Conservation (phyloP, 2,113 vertebrate genomes). For the Sinocyclocheilus maitianheensis region DNA sequence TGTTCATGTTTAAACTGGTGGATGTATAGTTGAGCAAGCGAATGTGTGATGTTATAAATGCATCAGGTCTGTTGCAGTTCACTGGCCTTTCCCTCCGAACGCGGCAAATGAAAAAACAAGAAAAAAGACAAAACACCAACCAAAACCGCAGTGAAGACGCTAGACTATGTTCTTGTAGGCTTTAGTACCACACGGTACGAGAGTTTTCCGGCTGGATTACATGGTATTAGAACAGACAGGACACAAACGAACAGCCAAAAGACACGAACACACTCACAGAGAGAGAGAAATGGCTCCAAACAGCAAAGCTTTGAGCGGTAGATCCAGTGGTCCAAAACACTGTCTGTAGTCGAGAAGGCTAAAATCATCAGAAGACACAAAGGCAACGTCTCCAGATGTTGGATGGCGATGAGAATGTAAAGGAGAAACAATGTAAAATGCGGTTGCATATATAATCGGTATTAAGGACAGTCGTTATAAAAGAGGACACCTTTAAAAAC, state of each 20-base stretch:
- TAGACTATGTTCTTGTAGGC: not conserved
- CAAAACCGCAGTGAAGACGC: not conserved
- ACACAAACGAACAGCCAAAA: not conserved
- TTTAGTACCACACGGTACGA: not conserved
- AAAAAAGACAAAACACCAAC: not conserved
- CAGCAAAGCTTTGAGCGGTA: not conserved
- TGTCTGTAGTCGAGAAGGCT: slow-evolving; percentile 11
- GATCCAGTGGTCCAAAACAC: not conserved
- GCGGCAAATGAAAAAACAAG: not conserved
- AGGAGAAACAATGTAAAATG: slow-evolving; percentile 12
- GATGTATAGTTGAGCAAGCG: not conserved
- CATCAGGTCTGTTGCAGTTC: not conserved
- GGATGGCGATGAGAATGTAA: not conserved
- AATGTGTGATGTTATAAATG: not conserved
- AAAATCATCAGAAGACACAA: slow-evolving; percentile 28
- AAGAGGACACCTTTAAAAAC: slow-evolving; percentile 47
- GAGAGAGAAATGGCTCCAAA: not conserved
- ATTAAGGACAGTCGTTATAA: slow-evolving; percentile 62
- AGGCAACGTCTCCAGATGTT: slow-evolving; percentile 3
- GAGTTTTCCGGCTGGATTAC: not conserved
- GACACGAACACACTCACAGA: not conserved
- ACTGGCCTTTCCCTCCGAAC: not conserved
- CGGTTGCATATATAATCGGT: slow-evolving; percentile 78
- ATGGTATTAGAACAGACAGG: not conserved
- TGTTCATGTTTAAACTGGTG: slow-evolving; percentile 7